Base-by-base conservation (phyloP, 2,113 vertebrate species). In the Alectura lathami region DNA sequence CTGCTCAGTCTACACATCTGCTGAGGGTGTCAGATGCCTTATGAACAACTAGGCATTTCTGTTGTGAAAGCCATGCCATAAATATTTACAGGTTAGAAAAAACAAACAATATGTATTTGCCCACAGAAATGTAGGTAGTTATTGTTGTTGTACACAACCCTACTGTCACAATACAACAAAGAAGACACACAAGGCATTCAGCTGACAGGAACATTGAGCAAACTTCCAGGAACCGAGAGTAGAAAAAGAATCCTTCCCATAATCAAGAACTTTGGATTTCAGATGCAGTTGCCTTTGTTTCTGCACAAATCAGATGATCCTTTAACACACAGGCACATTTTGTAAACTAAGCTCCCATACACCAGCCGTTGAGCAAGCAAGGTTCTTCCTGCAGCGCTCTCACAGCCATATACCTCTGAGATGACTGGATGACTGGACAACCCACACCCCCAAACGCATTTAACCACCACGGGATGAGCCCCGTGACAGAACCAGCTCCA, bases 1-100 rank as follows among this genome's bases (percentile, higher is more conserved):
- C 47, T 15, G 18, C n/a, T 67, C 27, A 32, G 38, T 50, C 32
- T 42, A 6, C 3, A 8, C 0, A 0, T 0, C 0, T 5, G 6
- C 50, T 66, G 32, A 29, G 13, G 9, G 73, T 64, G 13, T 32
- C 13, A 0, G 1, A 24, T 1, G 3, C 11, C 11, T 0, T 6
- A 54, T 0, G 0, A 79, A 75, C 7, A 48, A 4, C 6, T 2
- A 29, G 5, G 11, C n/a, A 66, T 11, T 60, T 40, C 60, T 64
- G 9, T 43, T 51, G 51, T 43, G 23, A 64, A 43, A 72, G n/a
- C 16, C 8, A 4, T 10, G 21, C 27, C 64, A 17, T 3, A 40
- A 9, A 38, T 2, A 16, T 13, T 54, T 63, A 62, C 34, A 36
- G 38, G 45, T 36, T 48, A 48, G 9, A 10, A 69, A 12, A 47